Percentiles rank a stretch among this genome's conserved stretches.
Evolutionary conservation across 2,113 vertebrate genomes (phyloP).

Genomic region (Aspiorhynchus laticeps): DNA sequence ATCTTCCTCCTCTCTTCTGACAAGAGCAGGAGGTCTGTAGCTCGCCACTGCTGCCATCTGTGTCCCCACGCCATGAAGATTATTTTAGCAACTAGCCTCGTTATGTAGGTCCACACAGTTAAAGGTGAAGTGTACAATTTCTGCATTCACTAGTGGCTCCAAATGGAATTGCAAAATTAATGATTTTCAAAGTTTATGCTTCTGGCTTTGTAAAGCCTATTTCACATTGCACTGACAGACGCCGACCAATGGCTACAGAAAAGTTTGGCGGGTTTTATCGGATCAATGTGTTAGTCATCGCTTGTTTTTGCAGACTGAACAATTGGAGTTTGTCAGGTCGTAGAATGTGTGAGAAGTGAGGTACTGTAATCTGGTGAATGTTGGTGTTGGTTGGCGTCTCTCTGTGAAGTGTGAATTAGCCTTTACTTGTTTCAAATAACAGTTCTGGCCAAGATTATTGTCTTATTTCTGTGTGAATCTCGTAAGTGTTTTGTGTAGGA

Average conservation of each 20-base stretch:
- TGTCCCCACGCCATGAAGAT: background rate
- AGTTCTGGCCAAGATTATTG: background rate
- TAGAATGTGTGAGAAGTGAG: background rate
- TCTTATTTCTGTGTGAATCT: background rate
- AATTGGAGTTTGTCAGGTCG: background rate
- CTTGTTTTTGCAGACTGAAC: background rate
- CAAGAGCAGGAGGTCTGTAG: slow-evolving; percentile 35
- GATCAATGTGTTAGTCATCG: background rate
- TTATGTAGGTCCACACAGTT: slow-evolving; percentile 3
- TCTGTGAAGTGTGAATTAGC: background rate
- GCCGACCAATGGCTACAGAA: background rate
- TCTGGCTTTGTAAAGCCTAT: background rate
- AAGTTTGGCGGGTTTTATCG: background rate
- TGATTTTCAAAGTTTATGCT: background rate
- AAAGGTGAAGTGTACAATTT: background rate
- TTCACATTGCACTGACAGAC: background rate
- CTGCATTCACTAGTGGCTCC: background rate
- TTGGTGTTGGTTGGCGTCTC: background rate
- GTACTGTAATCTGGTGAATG: background rate
- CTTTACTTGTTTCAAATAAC: background rate
- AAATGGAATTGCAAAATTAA: background rate
- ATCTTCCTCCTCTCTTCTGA: slow-evolving; percentile 16
- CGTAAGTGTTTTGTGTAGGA: background rate
- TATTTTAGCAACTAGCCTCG: slow-evolving; percentile 40
- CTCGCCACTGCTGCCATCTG: slow-evolving; percentile 33